These are phyloP conservation scores for Diabrotica undecimpunctata DNA, from an alignment of 1,140 invertebrate species.

Conservation along the genomic window DNA sequence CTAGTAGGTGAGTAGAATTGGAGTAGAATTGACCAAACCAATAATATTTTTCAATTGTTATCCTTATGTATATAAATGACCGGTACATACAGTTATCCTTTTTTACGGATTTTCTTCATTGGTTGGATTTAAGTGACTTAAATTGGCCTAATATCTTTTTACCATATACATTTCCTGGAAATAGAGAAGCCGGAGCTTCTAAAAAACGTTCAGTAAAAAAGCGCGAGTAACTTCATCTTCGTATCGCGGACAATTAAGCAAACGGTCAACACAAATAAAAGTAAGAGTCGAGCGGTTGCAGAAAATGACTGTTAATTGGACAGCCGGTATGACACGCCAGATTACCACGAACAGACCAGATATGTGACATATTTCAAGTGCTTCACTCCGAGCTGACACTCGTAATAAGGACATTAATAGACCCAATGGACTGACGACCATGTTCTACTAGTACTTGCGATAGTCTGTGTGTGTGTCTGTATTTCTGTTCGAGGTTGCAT, in stretches of 20 bases:
- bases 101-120: too few species aligned
- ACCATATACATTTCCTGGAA: too few species aligned
- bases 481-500: not conserved
- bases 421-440: slow-evolving; percentile 21
- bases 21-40: too few species aligned
- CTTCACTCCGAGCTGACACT: slow-evolving; percentile 33
- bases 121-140: too few species aligned
- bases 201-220: slow-evolving; percentile 16
- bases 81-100: too few species aligned
- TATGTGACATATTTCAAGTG: slow-evolving; percentile 44
- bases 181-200: not conserved
- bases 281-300: slow-evolving; percentile 30
- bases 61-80: too few species aligned
- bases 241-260: slow-evolving; percentile 23
- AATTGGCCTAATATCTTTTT: too few species aligned
- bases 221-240: slow-evolving; percentile 17
- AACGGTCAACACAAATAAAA: slow-evolving; percentile 25
- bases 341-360: slow-evolving; percentile 39
- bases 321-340: slow-evolving; percentile 38
- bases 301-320: slow-evolving; percentile 39
- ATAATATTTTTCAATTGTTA: too few species aligned
- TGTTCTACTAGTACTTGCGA: slow-evolving; percentile 8
- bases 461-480: not conserved
- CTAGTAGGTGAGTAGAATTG: too few species aligned
- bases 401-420: slow-evolving; percentile 42